Conservation (phyloP, 37 sponge, comb jelly and placozoan species). For the Dysidea cf. avara region DNA sequence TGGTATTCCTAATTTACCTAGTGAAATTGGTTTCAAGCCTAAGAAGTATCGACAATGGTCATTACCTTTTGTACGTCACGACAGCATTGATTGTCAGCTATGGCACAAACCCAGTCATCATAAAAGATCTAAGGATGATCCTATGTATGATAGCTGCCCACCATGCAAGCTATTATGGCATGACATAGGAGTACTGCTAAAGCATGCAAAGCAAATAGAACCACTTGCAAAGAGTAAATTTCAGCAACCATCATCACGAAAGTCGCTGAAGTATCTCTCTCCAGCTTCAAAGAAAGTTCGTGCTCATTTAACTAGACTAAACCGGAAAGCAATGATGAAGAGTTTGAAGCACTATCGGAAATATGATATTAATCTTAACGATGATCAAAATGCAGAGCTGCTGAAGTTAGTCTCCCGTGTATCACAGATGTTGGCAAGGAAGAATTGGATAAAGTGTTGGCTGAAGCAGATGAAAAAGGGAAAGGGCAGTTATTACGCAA, state of each 20-base stretch:
- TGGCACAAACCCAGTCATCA: background rate
- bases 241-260: background rate
- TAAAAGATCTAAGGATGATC: background rate
- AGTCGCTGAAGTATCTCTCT: background rate
- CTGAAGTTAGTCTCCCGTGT: background rate
- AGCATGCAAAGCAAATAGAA: background rate
- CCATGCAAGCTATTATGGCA: constrained; percentile 1
- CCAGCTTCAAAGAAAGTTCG: background rate
- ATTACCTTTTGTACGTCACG: background rate
- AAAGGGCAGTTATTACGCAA: background rate
- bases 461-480: constrained; percentile 11
- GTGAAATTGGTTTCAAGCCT: constrained; percentile 2
- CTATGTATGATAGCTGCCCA: background rate
- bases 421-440: constrained; percentile 1
- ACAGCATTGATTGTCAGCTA: background rate
- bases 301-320: background rate
- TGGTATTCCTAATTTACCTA: constrained; percentile 5
- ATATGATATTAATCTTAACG: background rate
- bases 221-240: background rate
- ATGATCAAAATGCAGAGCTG: background rate
- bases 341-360: constrained; percentile 7
- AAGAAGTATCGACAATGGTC: background rate
- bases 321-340: constrained; percentile 4
- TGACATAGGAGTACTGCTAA: background rate
- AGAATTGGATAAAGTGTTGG: constrained; percentile 1